Evolutionary conservation across 1,140 invertebrate genomes (phyloP), one percentile per base, ranked within the genome.

Genomic region (Halictus rubicundus): DNA sequence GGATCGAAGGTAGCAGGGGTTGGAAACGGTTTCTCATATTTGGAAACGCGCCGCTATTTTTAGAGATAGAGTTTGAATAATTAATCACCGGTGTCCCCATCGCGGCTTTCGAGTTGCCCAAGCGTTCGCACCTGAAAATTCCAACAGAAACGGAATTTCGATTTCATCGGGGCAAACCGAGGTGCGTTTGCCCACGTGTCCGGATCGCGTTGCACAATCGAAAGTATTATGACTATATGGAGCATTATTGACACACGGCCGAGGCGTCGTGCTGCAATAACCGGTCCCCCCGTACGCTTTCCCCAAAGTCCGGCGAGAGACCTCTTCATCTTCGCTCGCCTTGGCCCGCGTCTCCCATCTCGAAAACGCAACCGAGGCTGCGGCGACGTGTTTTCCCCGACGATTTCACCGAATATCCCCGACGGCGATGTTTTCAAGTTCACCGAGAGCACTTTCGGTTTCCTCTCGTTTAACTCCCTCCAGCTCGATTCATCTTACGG

Each of bases 331-430:
- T 42, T 21, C 10, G 27, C 19, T 27, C 19, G 32, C 23, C 23
- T 63, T 37, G 42, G 27, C 6, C 8, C 37, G n/a, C 14, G 8
- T 52, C 8, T 42, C 7, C 32, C 9, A 8, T 5, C 16, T 42
- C 23, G 27, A 64, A 16, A 14, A 7, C 39, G 23, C 19, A 76
- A 46, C 32, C 19, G 23, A n/a, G 8, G 16, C 25, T 16, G n/a
- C 8, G 9, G 9, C 19, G 12, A 14, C 27, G 49, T 59, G 32
- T 54, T 80, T 66, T 23, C 19, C 23, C 64, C 32, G 4, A 16
- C 27, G 27, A 61, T 76, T 75, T 75, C 42, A 64, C 37, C 23
- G 23, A 73, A 59, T 72, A 73, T 59, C 21, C 42, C 19, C 19
- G 54, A 52, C 42, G 32, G 19, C 49, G 12, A 10, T 46, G 10